Base-by-base conservation (phyloP, 2,888 invertebrate genomes). In the Melitaea athalia region DNA sequence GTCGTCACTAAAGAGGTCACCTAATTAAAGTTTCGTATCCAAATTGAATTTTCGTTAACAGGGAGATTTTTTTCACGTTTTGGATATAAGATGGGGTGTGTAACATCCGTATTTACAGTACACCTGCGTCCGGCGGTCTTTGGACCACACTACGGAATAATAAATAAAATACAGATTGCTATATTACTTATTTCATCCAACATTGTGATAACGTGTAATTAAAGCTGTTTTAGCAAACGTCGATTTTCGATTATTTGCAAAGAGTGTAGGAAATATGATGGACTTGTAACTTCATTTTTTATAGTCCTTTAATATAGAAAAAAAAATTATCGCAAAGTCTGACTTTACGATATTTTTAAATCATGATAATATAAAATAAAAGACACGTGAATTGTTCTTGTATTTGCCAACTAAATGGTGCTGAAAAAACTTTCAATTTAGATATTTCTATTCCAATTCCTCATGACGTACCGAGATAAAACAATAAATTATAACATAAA, bases 61-160 rank as follows among this genome's bases (percentile, higher is more conserved):
- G 67, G 61, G 24, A 67, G 64, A 71, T 65, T 70, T 68, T 70
- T 74, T 73, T 67, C 68, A 68, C 78, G 79, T 82, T 86, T 84
- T 84, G 76, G 77, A 78, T 78, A 83, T 81, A 82, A 82, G 78
- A 78, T 78, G 79, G 80, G 76, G 81, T 79, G 80, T 77, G 78
- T 79, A 81, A 81, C 86, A 82, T 88, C 85, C 86, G 85, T 81
- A 77, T 83, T 78, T 76, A 75, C 77, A 74, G 78, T 78, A 81
- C 91, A 91, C 89, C 91, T 91, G 91, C 90, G 84, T 91, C 91
- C 91, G 91, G 87, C 83, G 80, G 75, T 83, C 84, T 86, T 87
- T 85, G 81, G 85, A 81, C 82, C 83, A 81, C 77, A 81, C 81
- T 81, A 81, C 76, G 77, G 73, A 76, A 78, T 80, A 80, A 84